A percentile compares a stretch with the other conserved stretches of the same genome.
Evolutionary conservation across 2,797 vertebrate genomes (phyloP).

Genomic region (Lagorchestes hirsutus): DNA sequence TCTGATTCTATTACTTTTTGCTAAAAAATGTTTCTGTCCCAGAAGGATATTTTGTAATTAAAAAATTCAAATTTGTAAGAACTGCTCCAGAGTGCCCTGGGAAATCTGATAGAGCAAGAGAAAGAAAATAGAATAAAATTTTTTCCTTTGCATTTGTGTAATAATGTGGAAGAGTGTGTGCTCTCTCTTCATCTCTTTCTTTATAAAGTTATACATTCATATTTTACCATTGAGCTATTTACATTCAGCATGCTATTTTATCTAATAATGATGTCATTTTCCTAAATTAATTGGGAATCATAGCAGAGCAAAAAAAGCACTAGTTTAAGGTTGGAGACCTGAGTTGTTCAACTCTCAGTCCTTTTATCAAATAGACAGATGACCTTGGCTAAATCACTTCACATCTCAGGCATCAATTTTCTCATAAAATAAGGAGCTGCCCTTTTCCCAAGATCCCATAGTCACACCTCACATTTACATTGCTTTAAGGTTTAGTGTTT

Average conservation of each 20-base stretch:
- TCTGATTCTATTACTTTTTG: conserved; percentile 47
- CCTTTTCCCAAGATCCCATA: not conserved
- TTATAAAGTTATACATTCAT: not conserved
- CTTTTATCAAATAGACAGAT: not conserved
- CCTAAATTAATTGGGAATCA: conserved; percentile 62
- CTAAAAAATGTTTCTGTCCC: conserved; percentile 57
- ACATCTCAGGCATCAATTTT: conserved; percentile 1
- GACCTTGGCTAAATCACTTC: not conserved
- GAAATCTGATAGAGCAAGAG: conserved; percentile 41
- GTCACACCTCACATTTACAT: not conserved
- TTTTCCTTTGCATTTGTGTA: conserved; percentile 11
- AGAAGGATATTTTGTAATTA: conserved; percentile 55
- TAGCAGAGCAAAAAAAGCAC: not conserved
- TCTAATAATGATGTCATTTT: conserved; percentile 67
- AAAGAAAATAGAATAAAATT: not conserved
- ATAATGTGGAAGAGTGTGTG: not conserved
- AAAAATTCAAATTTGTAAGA: conserved; percentile 59
- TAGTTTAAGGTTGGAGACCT: not conserved
- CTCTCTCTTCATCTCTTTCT: not conserved
- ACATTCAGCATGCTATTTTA: not conserved
- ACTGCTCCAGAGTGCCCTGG: conserved; percentile 8
- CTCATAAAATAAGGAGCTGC: not conserved
- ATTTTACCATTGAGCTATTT: conserved; percentile 17
- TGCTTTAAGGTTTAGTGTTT: not conserved
- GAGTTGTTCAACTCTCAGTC: not conserved